Conservation (phyloP, 1,140 invertebrate species). For the Plodia interpunctella region DNA sequence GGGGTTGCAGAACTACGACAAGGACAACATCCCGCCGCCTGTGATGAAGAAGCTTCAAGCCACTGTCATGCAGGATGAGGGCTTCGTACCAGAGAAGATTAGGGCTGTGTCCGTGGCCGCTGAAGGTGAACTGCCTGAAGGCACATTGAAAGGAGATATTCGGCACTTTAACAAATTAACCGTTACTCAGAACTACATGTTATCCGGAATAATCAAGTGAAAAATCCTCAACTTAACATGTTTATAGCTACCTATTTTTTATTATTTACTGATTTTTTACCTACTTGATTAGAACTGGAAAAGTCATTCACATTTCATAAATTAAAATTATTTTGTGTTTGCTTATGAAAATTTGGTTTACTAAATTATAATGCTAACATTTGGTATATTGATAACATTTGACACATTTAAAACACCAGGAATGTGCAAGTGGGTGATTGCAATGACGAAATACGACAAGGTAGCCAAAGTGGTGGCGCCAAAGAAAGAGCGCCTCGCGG, state of each 20-base stretch:
- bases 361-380: too few relatives aligned
- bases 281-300: background rate
- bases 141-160: background rate
- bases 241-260: too few relatives aligned
- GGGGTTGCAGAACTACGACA: slow-evolving; percentile 91
- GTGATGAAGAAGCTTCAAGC: slow-evolving; percentile 91
- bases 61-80: slow-evolving; percentile 89
- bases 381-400: background rate
- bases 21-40: slow-evolving; percentile 90
- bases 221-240: too few relatives aligned
- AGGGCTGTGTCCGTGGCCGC: slow-evolving; percentile 86
- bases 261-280: too few relatives aligned
- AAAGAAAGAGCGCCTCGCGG: slow-evolving; percentile 87
- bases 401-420: slow-evolving; percentile 47
- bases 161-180: too few relatives aligned
- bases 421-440: slow-evolving; percentile 94
- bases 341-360: too few relatives aligned
- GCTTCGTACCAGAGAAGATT: slow-evolving; percentile 95
- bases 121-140: slow-evolving; percentile 76
- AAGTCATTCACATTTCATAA: too few relatives aligned
- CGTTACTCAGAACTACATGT: too few relatives aligned
- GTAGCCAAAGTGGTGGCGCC: slow-evolving; percentile 93
- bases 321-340: too few relatives aligned
- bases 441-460: slow-evolving; percentile 95
- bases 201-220: too few relatives aligned